Base-by-base conservation (phyloP, 2,888 invertebrate genomes). In the Nemotelus pantherinus region DNA sequence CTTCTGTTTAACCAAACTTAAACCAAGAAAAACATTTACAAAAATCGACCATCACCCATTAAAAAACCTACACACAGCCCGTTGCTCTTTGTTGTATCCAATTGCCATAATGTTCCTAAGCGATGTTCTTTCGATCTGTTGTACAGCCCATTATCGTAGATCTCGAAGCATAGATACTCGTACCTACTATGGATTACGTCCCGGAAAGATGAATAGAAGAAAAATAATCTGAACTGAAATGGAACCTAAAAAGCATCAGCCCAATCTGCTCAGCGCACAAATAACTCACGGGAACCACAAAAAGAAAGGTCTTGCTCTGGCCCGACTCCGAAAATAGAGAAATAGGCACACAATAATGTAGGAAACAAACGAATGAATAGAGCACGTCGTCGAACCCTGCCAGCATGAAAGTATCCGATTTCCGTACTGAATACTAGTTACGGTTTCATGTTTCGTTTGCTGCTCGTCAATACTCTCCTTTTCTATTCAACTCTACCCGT, bases 371-470 rank as follows among this genome's bases (percentile, higher is more conserved):
- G 60, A 41, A 60, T 74, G 63, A 60, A 74, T 74, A 63, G 60
- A 47, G 60, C 4, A 25, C 25, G 25, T 25, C 25, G 25, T 25
- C 25, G 25, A 25, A 25, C 53, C 45, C 39, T 58, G 48, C 74
- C 74, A 60, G 74, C 74, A 74, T 74, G 74, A 48, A 63, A 60
- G 74, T 74, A 74, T 74, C 74, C 60, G 74, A 74, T 74, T 74
- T 74, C 74, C 39, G 48, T 63, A 74, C 60, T 60, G 48, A 60
- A 74, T 74, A 63, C 48, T 74, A 74, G 74, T 74, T 74, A 74
- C 74, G 74, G 74, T 74, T 60, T 74, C 63, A 74, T 60, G 48
- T 74, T 74, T 74, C 74, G 3, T 43, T 7, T 39, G 41, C 41
- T 43, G 60, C 7, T 60, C 60, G 25, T 25, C 25, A 25, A 25